Evolutionary conservation across 1,140 invertebrate genomes (phyloP).

Genomic region (Sogatella furcifera): DNA sequence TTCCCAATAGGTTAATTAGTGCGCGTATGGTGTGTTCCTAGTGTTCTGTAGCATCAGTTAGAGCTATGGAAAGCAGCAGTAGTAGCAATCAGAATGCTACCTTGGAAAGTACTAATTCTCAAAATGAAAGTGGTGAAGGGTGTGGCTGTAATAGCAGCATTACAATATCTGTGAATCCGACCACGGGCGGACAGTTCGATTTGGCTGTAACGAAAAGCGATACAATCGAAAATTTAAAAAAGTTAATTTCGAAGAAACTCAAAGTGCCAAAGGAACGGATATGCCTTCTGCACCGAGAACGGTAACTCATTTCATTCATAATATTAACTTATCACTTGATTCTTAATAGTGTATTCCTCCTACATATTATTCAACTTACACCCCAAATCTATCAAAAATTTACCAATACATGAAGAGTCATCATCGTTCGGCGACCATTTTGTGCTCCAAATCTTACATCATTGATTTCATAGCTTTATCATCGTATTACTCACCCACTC

Average conservation of each 20-base stretch:
- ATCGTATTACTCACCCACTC: too few species aligned
- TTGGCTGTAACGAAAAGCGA: slow-evolving; percentile 65
- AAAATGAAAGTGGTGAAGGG: slow-evolving; percentile 15
- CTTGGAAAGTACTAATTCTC: slow-evolving; percentile 17
- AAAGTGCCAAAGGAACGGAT: slow-evolving; percentile 87
- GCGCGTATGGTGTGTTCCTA: too few species aligned
- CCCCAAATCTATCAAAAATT: too few species aligned
- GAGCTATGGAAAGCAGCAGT: slow-evolving; percentile 19
- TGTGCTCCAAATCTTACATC: too few species aligned
- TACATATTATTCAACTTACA: too few species aligned
- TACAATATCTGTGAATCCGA: slow-evolving; percentile 74
- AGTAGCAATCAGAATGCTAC: slow-evolving; percentile 19
- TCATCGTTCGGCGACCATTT: too few species aligned
- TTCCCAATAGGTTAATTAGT: too few species aligned
- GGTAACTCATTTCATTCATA: slow-evolving; percentile 44
- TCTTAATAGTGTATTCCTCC: too few species aligned
- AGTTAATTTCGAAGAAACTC: slow-evolving; percentile 79
- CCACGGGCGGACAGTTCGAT: slow-evolving; percentile 81
- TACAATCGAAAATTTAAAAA: slow-evolving; percentile 78
- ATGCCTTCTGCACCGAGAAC: slow-evolving; percentile 80
- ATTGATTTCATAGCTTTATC: too few species aligned
- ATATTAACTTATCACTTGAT: too few species aligned
- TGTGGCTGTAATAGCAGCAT: slow-evolving; percentile 33
- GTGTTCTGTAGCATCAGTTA: too few species aligned
- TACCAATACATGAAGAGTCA: too few species aligned